These are phyloP conservation scores for Anolis carolinensis DNA, from an alignment of 2,113 vertebrate genomes.

Conservation along the genomic window DNA sequence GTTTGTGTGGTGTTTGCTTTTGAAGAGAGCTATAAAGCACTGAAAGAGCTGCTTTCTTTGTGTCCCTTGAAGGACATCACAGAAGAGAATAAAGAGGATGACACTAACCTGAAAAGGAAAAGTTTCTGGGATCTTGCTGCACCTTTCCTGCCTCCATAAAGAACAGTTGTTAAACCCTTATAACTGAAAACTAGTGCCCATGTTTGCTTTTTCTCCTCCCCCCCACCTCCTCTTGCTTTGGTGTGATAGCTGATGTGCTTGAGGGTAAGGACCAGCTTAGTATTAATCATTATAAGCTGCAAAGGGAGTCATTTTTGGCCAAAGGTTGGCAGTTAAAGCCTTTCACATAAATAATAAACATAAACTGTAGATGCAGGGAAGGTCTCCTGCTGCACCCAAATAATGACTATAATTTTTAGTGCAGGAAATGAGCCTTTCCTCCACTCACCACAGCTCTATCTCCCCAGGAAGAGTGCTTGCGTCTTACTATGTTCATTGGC, in stretches of 20 bases:
- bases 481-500: too few species aligned
- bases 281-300: not conserved
- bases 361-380: not conserved
- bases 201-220: not conserved
- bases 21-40: not conserved
- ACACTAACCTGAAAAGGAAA: not conserved
- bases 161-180: not conserved
- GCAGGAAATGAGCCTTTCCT: not conserved
- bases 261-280: not conserved
- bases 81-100: not conserved
- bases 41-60: not conserved
- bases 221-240: not conserved
- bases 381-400: not conserved
- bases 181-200: not conserved
- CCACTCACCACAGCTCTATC: not conserved
- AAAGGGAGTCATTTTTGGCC: not conserved
- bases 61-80: not conserved
- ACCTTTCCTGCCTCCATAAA: not conserved
- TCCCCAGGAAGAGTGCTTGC: not conserved
- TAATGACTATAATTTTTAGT: not conserved
- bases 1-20: not conserved
- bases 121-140: not conserved
- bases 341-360: not conserved
- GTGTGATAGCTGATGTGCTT: not conserved
- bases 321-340: not conserved